Percentiles rank a stretch among this genome's conserved stretches.
Conservation (phyloP, 2,797 vertebrate species). For the Cheirogaleus major region DNA sequence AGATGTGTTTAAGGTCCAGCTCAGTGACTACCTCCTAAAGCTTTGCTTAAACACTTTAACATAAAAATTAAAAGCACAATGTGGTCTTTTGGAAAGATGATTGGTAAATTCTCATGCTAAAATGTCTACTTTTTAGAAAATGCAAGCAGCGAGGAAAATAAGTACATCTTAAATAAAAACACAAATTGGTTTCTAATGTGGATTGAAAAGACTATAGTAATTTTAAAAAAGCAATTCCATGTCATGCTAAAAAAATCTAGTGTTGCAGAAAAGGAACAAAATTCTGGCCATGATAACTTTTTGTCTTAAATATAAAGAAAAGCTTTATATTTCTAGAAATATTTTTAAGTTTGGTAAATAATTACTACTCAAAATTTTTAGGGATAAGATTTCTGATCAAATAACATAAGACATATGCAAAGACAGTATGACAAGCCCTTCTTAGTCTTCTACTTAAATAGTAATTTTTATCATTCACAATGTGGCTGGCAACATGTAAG, state of each 20-base stretch:
- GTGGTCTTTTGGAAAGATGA: conserved; percentile 21
- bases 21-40: not conserved
- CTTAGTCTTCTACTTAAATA: not conserved
- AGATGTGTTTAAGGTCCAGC: not conserved
- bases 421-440: not conserved
- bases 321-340: conserved; percentile 41
- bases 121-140: not conserved
- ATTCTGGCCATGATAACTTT: not conserved
- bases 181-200: conserved; percentile 14
- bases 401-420: conserved; percentile 35
- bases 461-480: not conserved
- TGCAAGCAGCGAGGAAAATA: not conserved
- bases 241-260: conserved; percentile 46
- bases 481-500: conserved; percentile 12
- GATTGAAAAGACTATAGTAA: not conserved
- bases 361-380: conserved; percentile 30
- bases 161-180: conserved; percentile 29
- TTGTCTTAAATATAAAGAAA: not conserved
- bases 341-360: conserved; percentile 31
- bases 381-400: conserved; percentile 29
- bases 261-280: conserved; percentile 20
- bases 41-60: not conserved
- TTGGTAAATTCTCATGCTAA: not conserved
- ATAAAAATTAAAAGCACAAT: conserved; percentile 23
- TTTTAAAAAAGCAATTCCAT: not conserved